phyloP scores from a whole-genome alignment of 2,888 invertebrate species.

The Microdon myrmicae region DNA sequence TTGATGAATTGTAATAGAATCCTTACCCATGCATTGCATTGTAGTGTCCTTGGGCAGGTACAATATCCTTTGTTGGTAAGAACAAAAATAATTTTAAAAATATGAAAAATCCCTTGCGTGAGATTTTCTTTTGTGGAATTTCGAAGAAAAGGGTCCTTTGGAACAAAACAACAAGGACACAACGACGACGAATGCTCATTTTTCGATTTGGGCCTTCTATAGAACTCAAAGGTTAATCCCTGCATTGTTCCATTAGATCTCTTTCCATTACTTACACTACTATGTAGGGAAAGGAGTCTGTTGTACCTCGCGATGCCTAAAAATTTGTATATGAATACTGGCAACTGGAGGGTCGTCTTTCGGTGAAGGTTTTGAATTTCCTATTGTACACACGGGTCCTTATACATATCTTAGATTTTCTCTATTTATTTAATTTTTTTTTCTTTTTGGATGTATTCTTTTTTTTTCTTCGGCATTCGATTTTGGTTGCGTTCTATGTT shows the following conservation, averaged over 20 bases:
- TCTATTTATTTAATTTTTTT: too few relatives aligned
- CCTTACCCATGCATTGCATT: conserved; percentile 16
- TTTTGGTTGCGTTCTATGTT: not conserved
- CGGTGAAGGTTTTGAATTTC: conserved; percentile 46
- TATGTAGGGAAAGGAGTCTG: conserved; percentile 16
- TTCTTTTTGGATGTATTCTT: too few relatives aligned
- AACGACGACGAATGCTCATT: conserved; percentile 37
- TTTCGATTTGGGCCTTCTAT: conserved; percentile 36
- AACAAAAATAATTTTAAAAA: conserved; percentile 39
- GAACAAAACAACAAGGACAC: conserved; percentile 30
- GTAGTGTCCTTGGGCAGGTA: conserved; percentile 46
- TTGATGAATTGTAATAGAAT: conserved; percentile 39
- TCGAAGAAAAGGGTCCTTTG: conserved; percentile 38
- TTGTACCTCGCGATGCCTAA: conserved; percentile 33
- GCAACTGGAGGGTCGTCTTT: conserved; percentile 9
- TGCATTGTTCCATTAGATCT: conserved; percentile 21
- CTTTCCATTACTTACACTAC: not conserved
- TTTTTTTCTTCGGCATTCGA: too few relatives aligned
- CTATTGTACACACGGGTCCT: too few relatives aligned
- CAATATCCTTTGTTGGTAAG: conserved; percentile 32
- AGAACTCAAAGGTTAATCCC: conserved; percentile 44
- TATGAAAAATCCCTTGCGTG: conserved; percentile 41
- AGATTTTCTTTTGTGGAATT: conserved; percentile 21
- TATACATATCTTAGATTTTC: too few relatives aligned
- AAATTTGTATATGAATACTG: conserved; percentile 45